Evolutionary conservation across 1,140 invertebrate species (phyloP).

Genomic region (Eriocheir sinensis): DNA sequence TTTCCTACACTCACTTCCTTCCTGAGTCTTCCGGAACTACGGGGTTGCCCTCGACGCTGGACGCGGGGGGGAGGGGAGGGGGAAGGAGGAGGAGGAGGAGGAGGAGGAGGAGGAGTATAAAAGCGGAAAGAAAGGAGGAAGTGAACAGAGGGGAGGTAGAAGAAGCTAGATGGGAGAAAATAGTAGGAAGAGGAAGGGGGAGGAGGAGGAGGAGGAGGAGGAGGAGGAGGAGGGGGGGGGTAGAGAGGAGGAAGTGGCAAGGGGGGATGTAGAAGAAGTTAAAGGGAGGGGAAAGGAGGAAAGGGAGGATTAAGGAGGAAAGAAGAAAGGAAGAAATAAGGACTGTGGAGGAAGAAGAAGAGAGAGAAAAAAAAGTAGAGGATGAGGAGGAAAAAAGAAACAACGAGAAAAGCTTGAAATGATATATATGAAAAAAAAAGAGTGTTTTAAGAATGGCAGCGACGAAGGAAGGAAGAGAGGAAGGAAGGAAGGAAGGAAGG

Average conservation of each 20-base stretch:
- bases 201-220: neutral
- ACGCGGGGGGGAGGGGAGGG: neutral
- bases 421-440: neutral
- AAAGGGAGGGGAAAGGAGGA: neutral
- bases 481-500: neutral
- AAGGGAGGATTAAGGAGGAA: neutral
- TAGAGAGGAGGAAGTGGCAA: neutral
- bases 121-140: neutral
- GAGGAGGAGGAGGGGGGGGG: neutral
- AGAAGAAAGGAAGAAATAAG: neutral
- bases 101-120: neutral
- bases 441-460: neutral
- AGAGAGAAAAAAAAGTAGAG: neutral
- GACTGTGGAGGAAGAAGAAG: neutral
- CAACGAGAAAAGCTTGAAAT: neutral
- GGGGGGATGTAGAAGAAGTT: neutral
- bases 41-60: neutral
- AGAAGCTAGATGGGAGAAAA: neutral
- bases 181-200: neutral
- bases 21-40: constrained; percentile 42
- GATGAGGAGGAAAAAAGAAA: neutral
- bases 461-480: neutral
- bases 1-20: constrained; percentile 53
- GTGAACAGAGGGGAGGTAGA: too few species aligned
- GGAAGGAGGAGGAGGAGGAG: neutral